Base-by-base conservation (phyloP, 2,888 invertebrate genomes). In the Synanthedon formicaeformis region DNA sequence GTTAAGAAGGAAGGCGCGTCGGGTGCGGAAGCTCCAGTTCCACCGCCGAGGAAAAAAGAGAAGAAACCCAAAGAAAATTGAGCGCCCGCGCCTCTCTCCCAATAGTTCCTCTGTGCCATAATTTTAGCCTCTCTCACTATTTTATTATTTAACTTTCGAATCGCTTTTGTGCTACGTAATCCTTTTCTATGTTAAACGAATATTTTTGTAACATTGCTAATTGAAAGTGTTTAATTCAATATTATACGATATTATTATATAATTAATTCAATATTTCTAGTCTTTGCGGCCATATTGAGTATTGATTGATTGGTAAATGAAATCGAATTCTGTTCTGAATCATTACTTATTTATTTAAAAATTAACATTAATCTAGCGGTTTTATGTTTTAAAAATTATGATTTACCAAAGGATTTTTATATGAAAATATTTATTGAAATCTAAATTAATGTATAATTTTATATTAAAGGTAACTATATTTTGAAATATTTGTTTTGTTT, bases 11-110 rank as follows among this genome's bases (percentile, higher is more conserved):
- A 74, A 67, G 79, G 65, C 59, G 76, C 66, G 56, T 57, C 68
- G 57, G 69, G 70, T 56, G 77, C 67, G 50, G 84, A 81, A 23
- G 78, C 81, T 54, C 89, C 89, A 48, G 88, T 88, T 53, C 88
- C 89, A 60, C 89, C 89, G 61, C 89, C 89, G 59, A 82, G 89
- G 59, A 88, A 88, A 74, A 88, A 88, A 75, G 87, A 86, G 72
- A 88, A 88, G 76, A 88, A 88, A 63, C 88, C 87, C 71, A 88
- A 88, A 80, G 84, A 88, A 62, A 81, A 83, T 71, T 84, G 78
- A 84, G 78, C 75, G 73, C 67, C 61, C 65, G 67, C 71, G 65
- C 59, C 66, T 58, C 69, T 68, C 72, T 71, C 69, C 65, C 65
- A 57, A 67, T 66, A 76, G 75, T 82, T 82, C 81, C 81, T 81